A percentile compares a stretch with the other conserved stretches of the same genome.
phyloP scores from a whole-genome alignment of 2,113 vertebrate species.

The Lethenteron camtschaticum region DNA sequence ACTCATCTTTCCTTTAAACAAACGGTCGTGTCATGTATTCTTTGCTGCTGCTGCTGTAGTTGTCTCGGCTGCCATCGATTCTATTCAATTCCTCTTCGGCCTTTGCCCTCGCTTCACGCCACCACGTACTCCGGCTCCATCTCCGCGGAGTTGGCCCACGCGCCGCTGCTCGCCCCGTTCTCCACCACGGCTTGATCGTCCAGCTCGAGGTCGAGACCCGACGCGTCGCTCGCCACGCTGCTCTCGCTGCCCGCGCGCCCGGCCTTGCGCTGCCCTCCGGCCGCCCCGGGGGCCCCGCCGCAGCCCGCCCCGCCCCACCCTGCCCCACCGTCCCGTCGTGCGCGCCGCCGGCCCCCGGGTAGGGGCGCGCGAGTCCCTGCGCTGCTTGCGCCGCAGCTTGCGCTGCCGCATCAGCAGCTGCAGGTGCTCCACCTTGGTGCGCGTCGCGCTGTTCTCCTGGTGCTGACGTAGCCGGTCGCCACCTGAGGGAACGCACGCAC shows the following conservation, averaged over 20 bases:
- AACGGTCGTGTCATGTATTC: conserved; percentile 4
- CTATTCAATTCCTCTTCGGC: conserved; percentile 14
- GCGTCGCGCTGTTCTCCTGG: conserved; percentile 76
- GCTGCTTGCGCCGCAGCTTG: conserved; percentile 65
- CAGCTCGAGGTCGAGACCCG: conserved; percentile 78
- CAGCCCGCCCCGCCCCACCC: neutral
- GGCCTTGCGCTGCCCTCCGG: conserved; percentile 65
- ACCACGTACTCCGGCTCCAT: conserved; percentile 82
- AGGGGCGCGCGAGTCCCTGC: conserved; percentile 52
- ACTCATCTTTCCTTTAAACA: conserved; percentile 3
- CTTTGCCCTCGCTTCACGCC: conserved; percentile 27
- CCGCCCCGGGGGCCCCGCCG: conserved; percentile 7
- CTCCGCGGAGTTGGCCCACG: conserved; percentile 74
- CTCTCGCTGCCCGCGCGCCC: conserved; percentile 5
- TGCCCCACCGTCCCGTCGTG: neutral
- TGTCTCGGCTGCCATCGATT: conserved; percentile 15
- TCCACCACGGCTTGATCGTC: conserved; percentile 73
- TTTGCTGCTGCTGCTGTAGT: conserved; percentile 10
- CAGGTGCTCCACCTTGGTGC: conserved; percentile 82
- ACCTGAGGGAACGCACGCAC: conserved; percentile 12
- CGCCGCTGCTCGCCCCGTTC: conserved; percentile 92
- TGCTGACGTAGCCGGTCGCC: conserved; percentile 80
- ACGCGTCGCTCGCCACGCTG: conserved; percentile 42
- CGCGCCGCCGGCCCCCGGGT: conserved; percentile 73
- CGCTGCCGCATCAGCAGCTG: conserved; percentile 93